A percentile compares a stretch with the other conserved stretches of the same genome.
Conservation (phyloP, 2,113 vertebrate genomes). For the Myotis lucifugus region DNA sequence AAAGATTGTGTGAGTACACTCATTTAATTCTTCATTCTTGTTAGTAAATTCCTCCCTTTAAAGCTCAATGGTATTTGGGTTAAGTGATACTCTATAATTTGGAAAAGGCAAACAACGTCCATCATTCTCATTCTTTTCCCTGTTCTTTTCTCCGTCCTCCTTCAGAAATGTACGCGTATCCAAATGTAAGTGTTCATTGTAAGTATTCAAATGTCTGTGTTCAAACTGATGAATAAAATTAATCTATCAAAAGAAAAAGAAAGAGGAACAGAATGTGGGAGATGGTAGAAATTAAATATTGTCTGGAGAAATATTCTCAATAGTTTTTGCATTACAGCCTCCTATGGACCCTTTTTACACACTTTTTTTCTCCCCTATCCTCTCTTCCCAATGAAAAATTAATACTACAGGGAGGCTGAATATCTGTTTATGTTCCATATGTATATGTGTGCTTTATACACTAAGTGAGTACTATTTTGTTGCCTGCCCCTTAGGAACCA, state of each 20-base stretch:
- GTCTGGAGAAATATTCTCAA: neutral
- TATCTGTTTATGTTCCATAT: neutral
- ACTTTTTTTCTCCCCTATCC: neutral
- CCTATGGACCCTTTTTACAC: neutral
- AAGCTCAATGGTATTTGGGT: slow-evolving; percentile 35
- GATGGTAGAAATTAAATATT: neutral
- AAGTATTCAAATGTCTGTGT: neutral
- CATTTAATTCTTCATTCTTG: slow-evolving; percentile 51
- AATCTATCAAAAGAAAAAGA: neutral
- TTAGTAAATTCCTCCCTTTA: slow-evolving; percentile 44
- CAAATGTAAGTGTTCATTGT: neutral
- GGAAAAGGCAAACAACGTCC: neutral
- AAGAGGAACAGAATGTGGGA: neutral
- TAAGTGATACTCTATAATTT: slow-evolving; percentile 23
- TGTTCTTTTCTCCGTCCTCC: neutral
- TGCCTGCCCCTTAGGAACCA: neutral
- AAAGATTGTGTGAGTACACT: neutral
- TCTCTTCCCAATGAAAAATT: neutral
- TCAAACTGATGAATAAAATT: neutral
- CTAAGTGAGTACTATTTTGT: neutral
- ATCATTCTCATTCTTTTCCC: neutral
- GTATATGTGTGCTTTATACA: neutral
- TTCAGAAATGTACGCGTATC: neutral
- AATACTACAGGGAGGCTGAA: neutral
- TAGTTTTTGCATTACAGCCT: neutral